phyloP scores from a whole-genome alignment of 2,888 invertebrate species.

The Linyphia triangularis region DNA sequence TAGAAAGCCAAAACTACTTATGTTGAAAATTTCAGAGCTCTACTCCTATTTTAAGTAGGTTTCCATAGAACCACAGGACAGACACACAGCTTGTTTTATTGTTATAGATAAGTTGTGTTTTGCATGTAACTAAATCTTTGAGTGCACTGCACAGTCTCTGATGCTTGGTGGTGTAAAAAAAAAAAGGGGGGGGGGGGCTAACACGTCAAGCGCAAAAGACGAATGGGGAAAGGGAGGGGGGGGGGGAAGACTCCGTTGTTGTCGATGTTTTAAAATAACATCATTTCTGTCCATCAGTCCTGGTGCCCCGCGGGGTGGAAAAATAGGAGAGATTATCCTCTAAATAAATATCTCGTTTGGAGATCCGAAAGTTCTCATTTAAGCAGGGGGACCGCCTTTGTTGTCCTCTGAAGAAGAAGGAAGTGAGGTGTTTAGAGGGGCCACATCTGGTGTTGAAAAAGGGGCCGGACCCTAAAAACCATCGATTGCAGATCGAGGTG shows the following conservation, averaged over 20 bases:
- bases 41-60: not conserved
- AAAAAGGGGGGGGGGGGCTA: not conserved
- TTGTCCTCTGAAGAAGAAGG: not conserved
- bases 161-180: too few relatives aligned
- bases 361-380: conserved; percentile 54
- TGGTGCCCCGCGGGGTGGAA: conserved; percentile 47
- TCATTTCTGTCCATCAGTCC: conserved; percentile 64
- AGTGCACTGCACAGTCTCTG: too few relatives aligned
- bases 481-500: not conserved
- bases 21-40: too few relatives aligned
- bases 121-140: too few relatives aligned
- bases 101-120: too few relatives aligned
- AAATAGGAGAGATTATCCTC: conserved; percentile 67
- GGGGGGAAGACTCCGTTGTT: not conserved
- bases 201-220: not conserved
- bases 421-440: conserved; percentile 10
- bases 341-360: conserved; percentile 66
- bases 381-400: conserved; percentile 55
- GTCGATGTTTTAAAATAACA: conserved; percentile 69
- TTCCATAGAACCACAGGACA: not conserved
- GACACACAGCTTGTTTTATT: not conserved
- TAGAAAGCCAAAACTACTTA: too few relatives aligned
- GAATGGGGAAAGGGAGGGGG: not conserved
- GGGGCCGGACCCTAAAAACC: not conserved
- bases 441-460: conserved; percentile 50